A percentile compares a stretch with the other conserved stretches of the same genome.
These are phyloP conservation scores for Incurvaria masculella DNA, from an alignment of 2,888 invertebrate genomes.

Conservation along the genomic window DNA sequence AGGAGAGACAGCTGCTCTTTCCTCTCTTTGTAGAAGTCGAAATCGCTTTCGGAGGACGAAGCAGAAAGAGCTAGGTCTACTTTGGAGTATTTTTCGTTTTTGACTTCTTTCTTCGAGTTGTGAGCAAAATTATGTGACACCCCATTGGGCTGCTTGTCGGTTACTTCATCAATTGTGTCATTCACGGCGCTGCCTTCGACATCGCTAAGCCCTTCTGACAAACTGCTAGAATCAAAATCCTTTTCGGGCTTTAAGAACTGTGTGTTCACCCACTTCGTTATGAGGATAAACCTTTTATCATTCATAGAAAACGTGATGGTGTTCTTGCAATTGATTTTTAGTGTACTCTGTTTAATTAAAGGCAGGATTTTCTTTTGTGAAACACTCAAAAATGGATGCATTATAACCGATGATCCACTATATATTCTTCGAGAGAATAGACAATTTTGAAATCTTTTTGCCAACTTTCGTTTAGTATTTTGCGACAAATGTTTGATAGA, in stretches of 20 bases:
- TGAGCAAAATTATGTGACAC: background rate
- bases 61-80: conserved; percentile 33
- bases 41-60: conserved; percentile 37
- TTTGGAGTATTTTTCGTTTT: conserved; percentile 27
- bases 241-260: conserved; percentile 7
- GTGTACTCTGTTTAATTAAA: background rate
- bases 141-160: conserved; percentile 17
- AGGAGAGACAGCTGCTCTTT: conserved; percentile 26
- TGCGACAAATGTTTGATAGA: conserved; percentile 18
- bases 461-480: conserved; percentile 26
- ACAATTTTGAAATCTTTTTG: too few relatives aligned
- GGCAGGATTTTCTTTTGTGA: background rate
- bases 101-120: background rate
- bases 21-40: conserved; percentile 23
- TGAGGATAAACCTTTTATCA: conserved; percentile 17
- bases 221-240: conserved; percentile 17
- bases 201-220: conserved; percentile 26
- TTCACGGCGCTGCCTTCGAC: conserved; percentile 20
- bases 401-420: too few relatives aligned
- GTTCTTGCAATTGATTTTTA: conserved; percentile 16
- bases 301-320: conserved; percentile 21
- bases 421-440: too few relatives aligned
- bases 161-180: conserved; percentile 12
- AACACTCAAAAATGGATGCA: too few relatives aligned
- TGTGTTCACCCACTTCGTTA: conserved; percentile 33